These are phyloP conservation scores for Carduelis carduelis DNA, from an alignment of 2,797 vertebrate genomes.

Conservation along the genomic window DNA sequence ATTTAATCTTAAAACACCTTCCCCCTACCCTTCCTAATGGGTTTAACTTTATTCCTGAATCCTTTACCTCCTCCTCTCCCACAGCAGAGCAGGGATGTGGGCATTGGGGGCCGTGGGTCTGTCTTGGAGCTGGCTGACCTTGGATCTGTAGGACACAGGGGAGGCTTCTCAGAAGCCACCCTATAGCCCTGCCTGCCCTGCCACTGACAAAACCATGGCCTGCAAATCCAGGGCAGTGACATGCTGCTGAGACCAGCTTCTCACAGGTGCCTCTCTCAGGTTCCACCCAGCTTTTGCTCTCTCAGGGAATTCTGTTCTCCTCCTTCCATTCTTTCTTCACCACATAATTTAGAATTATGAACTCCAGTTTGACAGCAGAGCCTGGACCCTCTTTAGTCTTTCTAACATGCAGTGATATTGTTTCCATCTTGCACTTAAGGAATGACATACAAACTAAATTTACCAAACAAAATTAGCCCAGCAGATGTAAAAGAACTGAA, in stretches of 20 bases:
- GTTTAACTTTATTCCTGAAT: not conserved
- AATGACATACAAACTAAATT: not conserved
- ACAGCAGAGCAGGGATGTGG: accelerated
- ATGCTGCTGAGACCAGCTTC: not conserved
- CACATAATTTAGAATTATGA: not conserved
- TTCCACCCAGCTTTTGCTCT: not conserved
- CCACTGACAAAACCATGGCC: not conserved
- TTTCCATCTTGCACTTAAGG: not conserved
- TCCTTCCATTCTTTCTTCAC: not conserved
- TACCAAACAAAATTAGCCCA: not conserved
- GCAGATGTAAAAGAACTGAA: not conserved
- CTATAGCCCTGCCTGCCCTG: not conserved
- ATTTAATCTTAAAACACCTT: not conserved
- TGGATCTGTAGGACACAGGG: not conserved
- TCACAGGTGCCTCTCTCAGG: not conserved
- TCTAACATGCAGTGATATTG: not conserved
- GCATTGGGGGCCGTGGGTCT: accelerated
- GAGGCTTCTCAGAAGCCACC: not conserved
- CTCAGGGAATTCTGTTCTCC: not conserved
- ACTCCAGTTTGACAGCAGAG: not conserved
- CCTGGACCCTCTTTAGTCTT: not conserved
- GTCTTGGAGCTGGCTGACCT: not conserved
- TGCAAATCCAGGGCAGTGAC: accelerated
- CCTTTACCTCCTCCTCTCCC: not conserved
- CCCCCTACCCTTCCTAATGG: accelerated